These are phyloP conservation scores for Epirrita christyi DNA, from an alignment of 2,888 invertebrate species.

Conservation along the genomic window DNA sequence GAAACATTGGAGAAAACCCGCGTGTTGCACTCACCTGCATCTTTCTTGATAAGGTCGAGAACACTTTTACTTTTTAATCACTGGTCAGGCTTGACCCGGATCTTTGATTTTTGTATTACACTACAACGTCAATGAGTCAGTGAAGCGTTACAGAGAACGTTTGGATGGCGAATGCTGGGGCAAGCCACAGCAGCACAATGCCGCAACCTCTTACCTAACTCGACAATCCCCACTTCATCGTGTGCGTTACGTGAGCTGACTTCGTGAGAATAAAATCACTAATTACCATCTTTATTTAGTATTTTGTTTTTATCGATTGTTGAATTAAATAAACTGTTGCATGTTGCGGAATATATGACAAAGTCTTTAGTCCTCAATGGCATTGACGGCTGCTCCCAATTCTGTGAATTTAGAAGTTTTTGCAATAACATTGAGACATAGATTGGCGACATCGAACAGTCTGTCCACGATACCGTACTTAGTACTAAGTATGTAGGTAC, in stretches of 20 bases:
- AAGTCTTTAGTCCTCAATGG: background rate
- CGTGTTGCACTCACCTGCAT: constrained; percentile 70
- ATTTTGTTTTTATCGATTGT: constrained; percentile 3
- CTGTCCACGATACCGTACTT: background rate
- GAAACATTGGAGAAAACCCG: constrained; percentile 51
- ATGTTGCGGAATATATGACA: constrained; percentile 10
- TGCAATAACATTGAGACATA: background rate
- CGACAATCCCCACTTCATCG: constrained; percentile 48
- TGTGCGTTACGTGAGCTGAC: constrained; percentile 27
- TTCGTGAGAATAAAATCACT: constrained; percentile 27
- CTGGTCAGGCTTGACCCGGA: constrained; percentile 63
- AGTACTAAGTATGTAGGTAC: no score
- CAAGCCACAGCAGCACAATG: constrained; percentile 48
- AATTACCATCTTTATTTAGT: constrained; percentile 11
- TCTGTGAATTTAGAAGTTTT: background rate
- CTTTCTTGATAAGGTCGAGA: constrained; percentile 39
- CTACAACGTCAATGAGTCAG: constrained; percentile 55
- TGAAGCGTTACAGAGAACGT: constrained; percentile 63
- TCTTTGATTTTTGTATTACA: constrained; percentile 53
- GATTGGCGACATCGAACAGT: background rate
- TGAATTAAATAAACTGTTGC: constrained; percentile 9
- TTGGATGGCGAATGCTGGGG: constrained; percentile 68
- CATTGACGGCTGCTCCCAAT: background rate
- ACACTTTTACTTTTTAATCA: constrained; percentile 72
- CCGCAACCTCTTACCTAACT: constrained; percentile 82